Evolutionary conservation across 2,113 vertebrate species (phyloP), one percentile per base, ranked within the genome.

Genomic region (Scomber japonicus): DNA sequence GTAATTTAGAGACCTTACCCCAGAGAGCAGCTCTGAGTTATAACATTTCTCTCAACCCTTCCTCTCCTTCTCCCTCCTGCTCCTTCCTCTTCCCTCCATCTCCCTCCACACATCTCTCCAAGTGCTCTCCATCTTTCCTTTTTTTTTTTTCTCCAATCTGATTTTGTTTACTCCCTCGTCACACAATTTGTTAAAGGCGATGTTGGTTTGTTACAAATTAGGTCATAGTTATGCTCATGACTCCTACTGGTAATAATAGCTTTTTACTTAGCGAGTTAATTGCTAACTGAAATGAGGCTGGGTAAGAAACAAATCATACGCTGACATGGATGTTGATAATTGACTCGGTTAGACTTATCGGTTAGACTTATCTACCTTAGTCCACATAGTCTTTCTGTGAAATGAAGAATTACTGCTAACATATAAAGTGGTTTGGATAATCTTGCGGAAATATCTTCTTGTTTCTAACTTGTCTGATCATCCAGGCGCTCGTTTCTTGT

Each of bases 1-100:
- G 90, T 94, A 93, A 94, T 94, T 95, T 94, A 94, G 80, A 92
- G 92, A 88, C 90, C 89, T 86, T 55, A 85, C 90, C 84, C 81
- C 84, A 78, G 91, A 92, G 93, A 91, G 80, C 80, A 14, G 57
- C 35, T 67, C 86, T 92, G 93, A 94, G 89, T 94, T 94, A 93
- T 91, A 90, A 80, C 91, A 84, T 88, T 90, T 90, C 83, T 84
- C 71, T 85, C 78, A 59, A 59, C 82, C 72, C 74, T 16, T 60
- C 70, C 69, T 64, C 65, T 21, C 21, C 21, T 21, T 21, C 21
- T 21, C 75, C 45, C 31, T 70, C 35, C 59, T 30, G 17, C 62
- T 59, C 49, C 21, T 69, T 84, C 30, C 40, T 46, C 40, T 49
- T 4, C 4, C 69, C 46, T 63, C 11, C 12, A 55, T 57, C 61